These are phyloP conservation scores for Sebastes cheni DNA, from an alignment of 2,797 vertebrate species.

Conservation along the genomic window DNA sequence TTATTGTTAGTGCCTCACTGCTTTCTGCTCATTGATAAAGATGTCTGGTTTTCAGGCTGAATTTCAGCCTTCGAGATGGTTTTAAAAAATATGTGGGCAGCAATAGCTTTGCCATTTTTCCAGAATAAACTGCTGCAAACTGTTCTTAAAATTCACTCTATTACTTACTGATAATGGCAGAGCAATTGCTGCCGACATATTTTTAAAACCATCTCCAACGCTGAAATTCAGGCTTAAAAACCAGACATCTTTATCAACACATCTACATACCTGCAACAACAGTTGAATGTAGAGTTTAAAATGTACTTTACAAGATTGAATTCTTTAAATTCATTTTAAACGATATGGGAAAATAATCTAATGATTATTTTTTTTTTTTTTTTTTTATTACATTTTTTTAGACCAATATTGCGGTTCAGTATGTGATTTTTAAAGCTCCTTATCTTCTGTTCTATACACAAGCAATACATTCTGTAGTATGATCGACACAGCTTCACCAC, in stretches of 20 bases:
- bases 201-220: no score
- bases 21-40: conserved; percentile 26
- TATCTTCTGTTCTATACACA: neutral
- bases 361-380: neutral
- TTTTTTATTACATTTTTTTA: neutral
- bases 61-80: neutral
- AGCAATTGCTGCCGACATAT: no score
- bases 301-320: neutral
- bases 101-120: neutral
- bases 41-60: conserved; percentile 6
- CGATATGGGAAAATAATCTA: neutral
- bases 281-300: neutral
- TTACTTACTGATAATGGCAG: neutral
- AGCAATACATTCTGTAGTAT: neutral
- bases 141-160: neutral
- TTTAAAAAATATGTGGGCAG: neutral
- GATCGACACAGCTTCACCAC: neutral
- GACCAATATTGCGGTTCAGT: neutral
- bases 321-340: neutral
- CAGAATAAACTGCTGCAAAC: neutral
- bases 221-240: no score
- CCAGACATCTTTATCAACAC: no score
- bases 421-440: neutral
- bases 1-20: conserved; percentile 27
- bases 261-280: neutral